Percentiles rank a stretch among this genome's conserved stretches.
Conservation (phyloP, 2,888 invertebrate species). For the Leucophenga montana region DNA sequence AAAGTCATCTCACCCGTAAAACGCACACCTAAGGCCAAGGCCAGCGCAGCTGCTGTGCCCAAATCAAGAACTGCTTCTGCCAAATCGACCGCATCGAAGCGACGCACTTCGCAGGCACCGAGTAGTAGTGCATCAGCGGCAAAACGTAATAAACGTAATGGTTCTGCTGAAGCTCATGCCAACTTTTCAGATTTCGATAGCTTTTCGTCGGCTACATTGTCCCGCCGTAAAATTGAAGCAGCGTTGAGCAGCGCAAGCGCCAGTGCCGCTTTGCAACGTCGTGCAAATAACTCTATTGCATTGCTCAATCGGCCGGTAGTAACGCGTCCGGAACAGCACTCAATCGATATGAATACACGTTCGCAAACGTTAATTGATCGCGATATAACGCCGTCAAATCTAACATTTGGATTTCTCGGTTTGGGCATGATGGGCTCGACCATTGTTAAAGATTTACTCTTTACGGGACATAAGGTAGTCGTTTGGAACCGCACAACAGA, state of each 20-base stretch:
- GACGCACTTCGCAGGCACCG: slow-evolving; percentile 52
- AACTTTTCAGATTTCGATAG: slow-evolving; percentile 52
- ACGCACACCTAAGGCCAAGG: slow-evolving; percentile 67
- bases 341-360: slow-evolving; percentile 83
- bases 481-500: slow-evolving; percentile 94
- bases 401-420: slow-evolving; percentile 95
- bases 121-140: slow-evolving; percentile 47
- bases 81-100: slow-evolving; percentile 54
- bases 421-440: slow-evolving; percentile 96
- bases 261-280: slow-evolving; percentile 58
- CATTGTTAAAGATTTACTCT: slow-evolving; percentile 94
- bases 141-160: slow-evolving; percentile 73
- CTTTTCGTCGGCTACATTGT: slow-evolving; percentile 52
- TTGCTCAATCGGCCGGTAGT: slow-evolving; percentile 71
- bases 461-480: slow-evolving; percentile 93
- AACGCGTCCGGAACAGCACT: slow-evolving; percentile 80
- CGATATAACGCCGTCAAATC: slow-evolving; percentile 87
- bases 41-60: slow-evolving; percentile 56
- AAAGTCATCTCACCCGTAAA: slow-evolving; percentile 53
- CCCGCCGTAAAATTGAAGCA: slow-evolving; percentile 61
- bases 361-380: slow-evolving; percentile 86
- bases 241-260: slow-evolving; percentile 38
- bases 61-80: slow-evolving; percentile 52
- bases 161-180: slow-evolving; percentile 74
- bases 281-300: slow-evolving; percentile 68